phyloP scores from a whole-genome alignment of 2,888 invertebrate species.

The Xestia rhomboidea region DNA sequence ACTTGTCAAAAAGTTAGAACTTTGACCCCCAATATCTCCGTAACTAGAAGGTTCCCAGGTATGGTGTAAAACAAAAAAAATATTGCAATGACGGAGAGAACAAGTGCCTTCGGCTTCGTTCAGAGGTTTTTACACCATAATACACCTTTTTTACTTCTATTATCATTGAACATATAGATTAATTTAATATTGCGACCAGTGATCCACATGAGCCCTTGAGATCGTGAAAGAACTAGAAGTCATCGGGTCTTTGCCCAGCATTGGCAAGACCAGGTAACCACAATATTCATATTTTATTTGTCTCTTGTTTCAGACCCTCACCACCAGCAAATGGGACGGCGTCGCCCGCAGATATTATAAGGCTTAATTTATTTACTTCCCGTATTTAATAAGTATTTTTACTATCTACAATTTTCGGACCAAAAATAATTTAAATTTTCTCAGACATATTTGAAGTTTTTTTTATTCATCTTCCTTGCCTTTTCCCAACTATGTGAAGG shows the following conservation, averaged over 20 bases:
- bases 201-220: not conserved
- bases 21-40: too few species aligned
- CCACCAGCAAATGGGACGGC: slow-evolving; percentile 68
- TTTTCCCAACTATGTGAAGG: not conserved
- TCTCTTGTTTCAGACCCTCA: slow-evolving; percentile 72
- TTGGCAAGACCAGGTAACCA: not conserved
- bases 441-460: not conserved
- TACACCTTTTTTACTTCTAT: too few species aligned
- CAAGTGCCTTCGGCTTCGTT: too few species aligned
- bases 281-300: not conserved
- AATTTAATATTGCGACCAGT: not conserved
- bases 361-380: slow-evolving; percentile 63
- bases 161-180: too few species aligned
- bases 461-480: not conserved
- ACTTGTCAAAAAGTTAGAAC: too few species aligned
- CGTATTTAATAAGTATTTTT: slow-evolving; percentile 30
- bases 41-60: too few species aligned
- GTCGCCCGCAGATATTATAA: slow-evolving; percentile 72
- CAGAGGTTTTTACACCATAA: too few species aligned
- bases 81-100: too few species aligned
- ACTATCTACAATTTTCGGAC: slow-evolving; percentile 1
- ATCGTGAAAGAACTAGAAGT: not conserved
- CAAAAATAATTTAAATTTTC: slow-evolving; percentile 25
- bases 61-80: too few species aligned
- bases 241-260: not conserved